Percentiles rank a stretch among this genome's conserved stretches.
These are phyloP conservation scores for Hiodon alosoides DNA, from an alignment of 2,113 vertebrate species.

Conservation along the genomic window DNA sequence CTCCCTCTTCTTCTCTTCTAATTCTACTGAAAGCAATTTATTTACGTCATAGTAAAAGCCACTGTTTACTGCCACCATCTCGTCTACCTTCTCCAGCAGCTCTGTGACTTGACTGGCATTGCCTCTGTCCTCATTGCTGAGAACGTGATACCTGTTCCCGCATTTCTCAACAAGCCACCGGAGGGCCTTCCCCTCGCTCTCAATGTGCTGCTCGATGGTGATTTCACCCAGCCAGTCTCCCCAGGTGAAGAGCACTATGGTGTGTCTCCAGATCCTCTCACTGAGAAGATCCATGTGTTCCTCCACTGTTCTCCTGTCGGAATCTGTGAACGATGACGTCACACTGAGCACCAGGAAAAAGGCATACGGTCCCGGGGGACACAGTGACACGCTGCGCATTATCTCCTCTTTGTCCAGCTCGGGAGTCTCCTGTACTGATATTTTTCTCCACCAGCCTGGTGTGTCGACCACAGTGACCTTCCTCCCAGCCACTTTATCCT, in stretches of 20 bases:
- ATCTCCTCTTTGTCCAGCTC: neutral
- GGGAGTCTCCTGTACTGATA: neutral
- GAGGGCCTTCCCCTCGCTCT: too few relatives aligned
- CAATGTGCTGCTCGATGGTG: neutral
- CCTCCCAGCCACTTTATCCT: neutral
- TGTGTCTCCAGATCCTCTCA: neutral
- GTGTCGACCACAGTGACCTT: neutral
- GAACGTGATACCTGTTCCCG: too few relatives aligned
- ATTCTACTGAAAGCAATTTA: neutral
- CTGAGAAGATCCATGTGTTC: neutral
- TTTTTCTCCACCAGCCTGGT: neutral
- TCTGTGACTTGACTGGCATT: neutral
- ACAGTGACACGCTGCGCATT: neutral
- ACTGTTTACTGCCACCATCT: conserved; percentile 11
- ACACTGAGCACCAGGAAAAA: neutral
- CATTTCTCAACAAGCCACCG: too few relatives aligned
- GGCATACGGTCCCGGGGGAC: neutral
- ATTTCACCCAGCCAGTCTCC: neutral
- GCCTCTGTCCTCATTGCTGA: neutral
- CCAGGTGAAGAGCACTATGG: neutral
- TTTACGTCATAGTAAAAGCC: neutral
- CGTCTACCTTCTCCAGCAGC: neutral
- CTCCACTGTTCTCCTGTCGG: neutral
- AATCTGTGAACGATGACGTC: neutral
- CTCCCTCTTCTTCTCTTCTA: neutral